phyloP scores from a whole-genome alignment of 2,888 invertebrate species.

The Spilosoma lubricipeda region DNA sequence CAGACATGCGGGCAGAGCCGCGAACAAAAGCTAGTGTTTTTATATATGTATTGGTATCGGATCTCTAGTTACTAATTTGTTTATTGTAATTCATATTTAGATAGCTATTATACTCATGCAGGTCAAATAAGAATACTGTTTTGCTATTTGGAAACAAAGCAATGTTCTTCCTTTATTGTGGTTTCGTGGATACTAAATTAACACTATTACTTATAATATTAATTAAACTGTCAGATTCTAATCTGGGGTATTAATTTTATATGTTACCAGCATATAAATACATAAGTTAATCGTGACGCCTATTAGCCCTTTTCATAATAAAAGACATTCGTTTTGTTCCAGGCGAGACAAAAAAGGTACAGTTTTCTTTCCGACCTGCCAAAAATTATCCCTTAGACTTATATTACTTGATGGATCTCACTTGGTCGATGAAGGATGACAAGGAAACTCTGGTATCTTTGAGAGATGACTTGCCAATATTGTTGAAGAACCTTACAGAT shows the following conservation, averaged over 20 bases:
- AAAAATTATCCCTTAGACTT: conserved; percentile 95
- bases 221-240: background rate
- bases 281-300: background rate
- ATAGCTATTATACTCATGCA: too few species aligned
- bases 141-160: background rate
- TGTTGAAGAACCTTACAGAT: conserved; percentile 88
- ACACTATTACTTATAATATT: background rate
- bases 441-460: conserved; percentile 91
- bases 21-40: background rate
- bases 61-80: background rate
- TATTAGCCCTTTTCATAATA: too few species aligned
- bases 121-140: background rate
- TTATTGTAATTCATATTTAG: background rate
- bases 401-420: conserved; percentile 96
- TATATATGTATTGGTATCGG: background rate
- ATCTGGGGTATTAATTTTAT: background rate
- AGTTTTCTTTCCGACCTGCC: conserved; percentile 90
- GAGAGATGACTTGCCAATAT: conserved; percentile 86
- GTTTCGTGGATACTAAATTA: background rate
- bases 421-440: conserved; percentile 95
- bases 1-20: too few species aligned
- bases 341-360: conserved; percentile 87
- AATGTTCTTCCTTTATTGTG: background rate
- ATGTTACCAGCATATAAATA: background rate
- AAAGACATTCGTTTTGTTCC: conserved; percentile 45